Evolutionary conservation across 2,797 vertebrate genomes (phyloP).

Genomic region (Masticophis lateralis): DNA sequence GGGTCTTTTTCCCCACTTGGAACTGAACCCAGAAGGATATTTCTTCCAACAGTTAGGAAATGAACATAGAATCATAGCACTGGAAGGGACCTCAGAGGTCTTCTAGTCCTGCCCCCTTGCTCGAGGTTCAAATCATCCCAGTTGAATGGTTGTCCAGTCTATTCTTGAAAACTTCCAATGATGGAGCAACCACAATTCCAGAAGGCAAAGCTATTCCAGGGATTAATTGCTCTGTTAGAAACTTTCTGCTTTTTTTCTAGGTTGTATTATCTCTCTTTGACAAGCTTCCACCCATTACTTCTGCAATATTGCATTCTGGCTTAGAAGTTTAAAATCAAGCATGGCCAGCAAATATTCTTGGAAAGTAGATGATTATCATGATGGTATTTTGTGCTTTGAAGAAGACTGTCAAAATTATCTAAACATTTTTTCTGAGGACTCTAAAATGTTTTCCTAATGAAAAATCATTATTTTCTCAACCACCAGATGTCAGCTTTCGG

Average conservation of each 20-base stretch:
- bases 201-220: not conserved
- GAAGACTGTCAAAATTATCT: not conserved
- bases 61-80: no score
- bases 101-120: not conserved
- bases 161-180: not conserved
- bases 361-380: not conserved
- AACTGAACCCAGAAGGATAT: no score
- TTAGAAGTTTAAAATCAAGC: not conserved
- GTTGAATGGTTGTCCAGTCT: not conserved
- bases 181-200: not conserved
- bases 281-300: not conserved
- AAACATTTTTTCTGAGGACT: not conserved
- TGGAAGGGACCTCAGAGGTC: not conserved
- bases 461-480: not conserved
- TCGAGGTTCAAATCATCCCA: not conserved
- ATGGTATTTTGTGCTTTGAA: not conserved
- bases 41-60: not conserved
- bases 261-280: not conserved
- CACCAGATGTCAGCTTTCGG: slow-evolving; percentile 52
- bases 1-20: no score
- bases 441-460: not conserved
- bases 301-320: not conserved
- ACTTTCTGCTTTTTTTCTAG: not conserved
- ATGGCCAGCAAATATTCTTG: not conserved
- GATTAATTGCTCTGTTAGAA: not conserved